These are phyloP conservation scores for Galagoides demidoff DNA, from an alignment of 2,797 vertebrate species.

Conservation along the genomic window DNA sequence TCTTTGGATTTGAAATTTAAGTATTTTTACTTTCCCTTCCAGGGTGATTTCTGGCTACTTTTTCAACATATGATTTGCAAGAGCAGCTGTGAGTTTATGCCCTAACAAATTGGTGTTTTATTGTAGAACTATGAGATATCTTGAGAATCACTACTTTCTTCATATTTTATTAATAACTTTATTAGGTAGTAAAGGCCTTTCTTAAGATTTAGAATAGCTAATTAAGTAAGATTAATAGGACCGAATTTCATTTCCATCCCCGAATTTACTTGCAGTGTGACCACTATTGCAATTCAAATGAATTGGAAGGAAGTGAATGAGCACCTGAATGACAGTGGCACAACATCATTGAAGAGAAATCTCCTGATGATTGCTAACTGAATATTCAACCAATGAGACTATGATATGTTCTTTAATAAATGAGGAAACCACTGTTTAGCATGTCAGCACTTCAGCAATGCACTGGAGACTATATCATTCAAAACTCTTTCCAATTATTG, in stretches of 20 bases:
- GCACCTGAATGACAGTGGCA: conserved; percentile 70
- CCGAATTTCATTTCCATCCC: conserved; percentile 68
- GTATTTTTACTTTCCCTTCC: conserved; percentile 36
- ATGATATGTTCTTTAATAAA: conserved; percentile 63
- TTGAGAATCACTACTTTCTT: conserved; percentile 81
- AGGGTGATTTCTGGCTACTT: conserved; percentile 73
- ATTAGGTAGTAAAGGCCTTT: conserved; percentile 81
- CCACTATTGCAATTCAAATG: conserved; percentile 80
- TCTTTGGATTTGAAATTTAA: conserved; percentile 64
- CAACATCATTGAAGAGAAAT: conserved; percentile 65
- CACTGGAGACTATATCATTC: conserved; percentile 9
- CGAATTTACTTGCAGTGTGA: conserved; percentile 76
- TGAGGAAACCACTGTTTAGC: conserved; percentile 55
- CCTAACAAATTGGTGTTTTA: conserved; percentile 83
- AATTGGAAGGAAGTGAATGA: conserved; percentile 67
- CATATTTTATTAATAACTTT: conserved; percentile 86
- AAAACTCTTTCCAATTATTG: conserved; percentile 72
- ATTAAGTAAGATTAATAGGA: conserved; percentile 84
- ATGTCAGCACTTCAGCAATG: conserved; percentile 61
- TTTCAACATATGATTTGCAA: conserved; percentile 76
- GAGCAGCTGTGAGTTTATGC: conserved; percentile 77
- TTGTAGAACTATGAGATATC: conserved; percentile 81
- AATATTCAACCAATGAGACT: conserved; percentile 60
- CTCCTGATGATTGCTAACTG: conserved; percentile 33
- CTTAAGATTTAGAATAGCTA: conserved; percentile 83